Percentiles rank a stretch among this genome's conserved stretches.
These are phyloP conservation scores for Hyperoplus immaculatus DNA, from an alignment of 2,797 vertebrate genomes.

Conservation along the genomic window DNA sequence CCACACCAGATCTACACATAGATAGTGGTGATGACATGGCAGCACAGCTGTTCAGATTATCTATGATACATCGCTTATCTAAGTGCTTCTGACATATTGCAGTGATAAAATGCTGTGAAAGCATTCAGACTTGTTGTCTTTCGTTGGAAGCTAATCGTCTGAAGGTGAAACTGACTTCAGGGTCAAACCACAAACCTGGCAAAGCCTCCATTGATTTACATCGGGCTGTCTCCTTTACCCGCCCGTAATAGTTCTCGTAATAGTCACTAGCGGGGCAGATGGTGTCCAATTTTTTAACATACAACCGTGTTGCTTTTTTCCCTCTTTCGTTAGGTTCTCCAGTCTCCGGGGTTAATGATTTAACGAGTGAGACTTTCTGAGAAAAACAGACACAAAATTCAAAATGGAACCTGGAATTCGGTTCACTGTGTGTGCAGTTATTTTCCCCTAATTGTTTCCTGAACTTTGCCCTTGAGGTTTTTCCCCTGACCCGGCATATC, in stretches of 20 bases:
- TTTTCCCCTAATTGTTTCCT: conserved; percentile 85
- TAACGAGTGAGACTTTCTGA: conserved; percentile 69
- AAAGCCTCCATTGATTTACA: conserved; percentile 57
- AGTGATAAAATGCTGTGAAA: conserved; percentile 54
- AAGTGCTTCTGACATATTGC: conserved; percentile 52
- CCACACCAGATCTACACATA: conserved; percentile 8
- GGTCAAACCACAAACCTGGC: conserved; percentile 57
- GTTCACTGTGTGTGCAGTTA: conserved; percentile 65
- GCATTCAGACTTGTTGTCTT: conserved; percentile 32
- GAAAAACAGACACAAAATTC: conserved; percentile 66
- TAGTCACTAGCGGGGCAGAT: conserved; percentile 51
- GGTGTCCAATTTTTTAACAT: conserved; percentile 51
- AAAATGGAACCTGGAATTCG: conserved; percentile 46
- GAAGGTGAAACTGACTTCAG: conserved; percentile 65
- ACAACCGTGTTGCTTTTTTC: conserved; percentile 50
- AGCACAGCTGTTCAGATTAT: conserved; percentile 7
- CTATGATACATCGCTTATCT: conserved; percentile 44
- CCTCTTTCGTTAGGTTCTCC: conserved; percentile 53
- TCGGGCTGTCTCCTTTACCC: conserved; percentile 45
- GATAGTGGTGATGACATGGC: neutral
- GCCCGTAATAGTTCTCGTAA: conserved; percentile 48
- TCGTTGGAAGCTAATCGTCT: conserved; percentile 42
- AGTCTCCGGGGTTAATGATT: conserved; percentile 69
- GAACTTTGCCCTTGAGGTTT: conserved; percentile 82
- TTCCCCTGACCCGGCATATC: conserved; percentile 70